Conservation (phyloP, 2,113 vertebrate genomes). For the Bufo gargarizans region DNA sequence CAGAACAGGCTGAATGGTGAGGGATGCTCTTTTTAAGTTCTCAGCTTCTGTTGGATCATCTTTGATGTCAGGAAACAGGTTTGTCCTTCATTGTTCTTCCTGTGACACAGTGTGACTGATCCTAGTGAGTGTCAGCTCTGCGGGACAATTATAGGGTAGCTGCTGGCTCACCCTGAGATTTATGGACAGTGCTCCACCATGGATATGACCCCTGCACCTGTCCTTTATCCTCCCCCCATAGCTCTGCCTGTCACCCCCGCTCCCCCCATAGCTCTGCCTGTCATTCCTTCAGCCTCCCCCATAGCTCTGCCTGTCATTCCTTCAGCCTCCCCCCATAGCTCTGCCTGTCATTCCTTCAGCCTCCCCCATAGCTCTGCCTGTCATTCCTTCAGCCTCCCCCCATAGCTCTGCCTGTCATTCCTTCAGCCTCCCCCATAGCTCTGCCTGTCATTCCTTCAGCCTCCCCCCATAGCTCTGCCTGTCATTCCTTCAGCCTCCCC, state of each 20-base stretch:
- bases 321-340: no score
- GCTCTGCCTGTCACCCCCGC: not conserved
- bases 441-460: no score
- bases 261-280: no score
- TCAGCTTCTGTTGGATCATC: not conserved
- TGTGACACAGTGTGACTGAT: not conserved
- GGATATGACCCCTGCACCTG: not conserved
- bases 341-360: no score
- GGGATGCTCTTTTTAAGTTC: not conserved
- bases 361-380: no score
- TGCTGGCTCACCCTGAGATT: not conserved
- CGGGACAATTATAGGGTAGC: not conserved
- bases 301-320: no score
- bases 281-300: no score
- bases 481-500: no score
- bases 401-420: no score
- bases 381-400: no score
- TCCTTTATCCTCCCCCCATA: not conserved
- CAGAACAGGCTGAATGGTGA: not conserved
- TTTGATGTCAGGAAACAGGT: slow-evolving; percentile 7
- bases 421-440: no score
- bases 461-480: no score
- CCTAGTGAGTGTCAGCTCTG: slow-evolving; percentile 6
- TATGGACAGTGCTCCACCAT: not conserved
- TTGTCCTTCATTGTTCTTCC: not conserved